These are phyloP conservation scores for Cydia amplana DNA, from an alignment of 1,140 invertebrate species.

Conservation along the genomic window DNA sequence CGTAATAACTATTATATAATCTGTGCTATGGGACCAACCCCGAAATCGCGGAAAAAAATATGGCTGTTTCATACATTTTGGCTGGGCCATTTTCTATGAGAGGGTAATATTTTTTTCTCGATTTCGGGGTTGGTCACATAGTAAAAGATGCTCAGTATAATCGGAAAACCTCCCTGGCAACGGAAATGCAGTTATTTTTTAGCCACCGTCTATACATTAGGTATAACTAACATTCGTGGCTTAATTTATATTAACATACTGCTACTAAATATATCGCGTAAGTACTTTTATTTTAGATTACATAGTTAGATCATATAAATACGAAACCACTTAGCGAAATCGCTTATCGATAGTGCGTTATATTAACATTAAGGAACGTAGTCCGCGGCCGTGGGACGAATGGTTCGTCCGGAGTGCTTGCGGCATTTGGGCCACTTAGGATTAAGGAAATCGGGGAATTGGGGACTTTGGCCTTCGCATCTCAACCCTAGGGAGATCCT, in stretches of 20 bases:
- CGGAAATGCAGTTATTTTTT: no score
- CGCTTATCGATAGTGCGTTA: slow-evolving; percentile 13
- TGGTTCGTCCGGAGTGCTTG: neutral
- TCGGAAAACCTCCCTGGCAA: no score
- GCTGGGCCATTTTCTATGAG: no score
- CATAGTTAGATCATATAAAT: neutral
- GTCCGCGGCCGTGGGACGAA: neutral
- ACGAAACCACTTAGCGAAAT: neutral
- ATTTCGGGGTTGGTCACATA: no score
- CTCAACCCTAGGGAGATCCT: neutral
- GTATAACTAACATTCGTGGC: no score
- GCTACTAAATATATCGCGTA: neutral
- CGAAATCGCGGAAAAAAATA: no score
- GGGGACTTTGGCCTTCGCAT: neutral
- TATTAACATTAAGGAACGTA: neutral
- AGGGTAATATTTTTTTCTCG: no score
- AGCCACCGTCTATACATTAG: no score
- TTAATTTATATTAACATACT: neutral
- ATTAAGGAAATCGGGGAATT: slow-evolving; percentile 13
- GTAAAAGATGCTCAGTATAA: no score
- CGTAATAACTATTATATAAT: no score
- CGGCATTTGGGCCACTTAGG: slow-evolving; percentile 8
- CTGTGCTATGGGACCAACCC: no score
- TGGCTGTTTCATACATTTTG: no score
- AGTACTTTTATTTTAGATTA: neutral